These are phyloP conservation scores for Apaloderma vittatum DNA, from an alignment of 2,113 vertebrate genomes.

Conservation along the genomic window DNA sequence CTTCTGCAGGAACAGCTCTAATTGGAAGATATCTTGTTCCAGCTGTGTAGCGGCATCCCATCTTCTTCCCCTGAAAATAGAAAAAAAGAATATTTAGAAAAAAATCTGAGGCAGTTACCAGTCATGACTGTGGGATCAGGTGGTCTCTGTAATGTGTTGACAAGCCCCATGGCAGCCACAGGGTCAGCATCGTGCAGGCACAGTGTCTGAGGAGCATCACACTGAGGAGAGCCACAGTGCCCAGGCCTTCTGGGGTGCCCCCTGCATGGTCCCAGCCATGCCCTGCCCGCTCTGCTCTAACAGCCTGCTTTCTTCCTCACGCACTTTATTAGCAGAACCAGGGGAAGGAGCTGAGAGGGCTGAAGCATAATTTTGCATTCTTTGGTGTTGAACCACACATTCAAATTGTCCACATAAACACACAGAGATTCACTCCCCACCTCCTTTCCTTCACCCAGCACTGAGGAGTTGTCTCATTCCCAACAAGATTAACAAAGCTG, in stretches of 20 bases:
- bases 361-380: not conserved
- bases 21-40: not conserved
- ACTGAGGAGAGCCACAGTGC: not conserved
- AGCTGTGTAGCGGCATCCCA: not conserved
- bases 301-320: not conserved
- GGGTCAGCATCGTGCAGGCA: accelerated
- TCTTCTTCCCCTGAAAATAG: not conserved
- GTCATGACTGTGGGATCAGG: not conserved
- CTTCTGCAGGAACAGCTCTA: not conserved
- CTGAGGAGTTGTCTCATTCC: not conserved
- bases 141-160: not conserved
- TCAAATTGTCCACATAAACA: not conserved
- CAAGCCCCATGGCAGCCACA: not conserved
- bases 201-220: accelerated
- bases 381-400: not conserved
- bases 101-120: not conserved
- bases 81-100: not conserved
- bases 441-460: not conserved
- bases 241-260: not conserved
- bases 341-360: not conserved
- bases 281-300: not conserved
- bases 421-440: not conserved
- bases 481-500: not conserved
- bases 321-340: not conserved
- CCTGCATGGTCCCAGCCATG: not conserved